Evolutionary conservation across 1,140 invertebrate genomes (phyloP).

Genomic region (Drosophila simulans): DNA sequence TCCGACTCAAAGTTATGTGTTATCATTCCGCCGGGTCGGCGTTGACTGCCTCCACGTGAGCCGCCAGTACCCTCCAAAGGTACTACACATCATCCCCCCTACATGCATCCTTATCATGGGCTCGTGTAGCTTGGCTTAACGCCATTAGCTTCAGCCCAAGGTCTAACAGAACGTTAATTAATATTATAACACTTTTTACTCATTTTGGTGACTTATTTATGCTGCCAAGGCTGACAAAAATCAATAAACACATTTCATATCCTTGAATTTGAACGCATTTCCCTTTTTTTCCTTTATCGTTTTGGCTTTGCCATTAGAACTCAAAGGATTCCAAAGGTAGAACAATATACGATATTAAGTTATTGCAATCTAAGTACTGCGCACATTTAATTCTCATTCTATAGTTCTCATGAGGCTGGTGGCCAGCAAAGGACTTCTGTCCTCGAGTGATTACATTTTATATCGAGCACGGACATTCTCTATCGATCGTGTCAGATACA

Average conservation of each 20-base stretch:
- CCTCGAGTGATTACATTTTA: background rate
- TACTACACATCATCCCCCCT: too few species aligned
- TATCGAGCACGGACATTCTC: constrained; percentile 3
- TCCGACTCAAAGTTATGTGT: constrained; percentile 30
- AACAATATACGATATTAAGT: too few species aligned
- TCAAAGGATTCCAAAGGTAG: background rate
- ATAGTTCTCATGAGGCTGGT: too few species aligned
- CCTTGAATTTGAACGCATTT: too few species aligned
- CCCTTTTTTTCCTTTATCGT: too few species aligned
- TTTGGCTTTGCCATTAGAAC: background rate
- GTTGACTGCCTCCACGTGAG: background rate
- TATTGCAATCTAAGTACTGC: too few species aligned
- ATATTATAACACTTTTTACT: background rate
- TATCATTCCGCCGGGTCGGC: constrained; percentile 9
- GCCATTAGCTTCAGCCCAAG: background rate
- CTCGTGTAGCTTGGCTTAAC: background rate
- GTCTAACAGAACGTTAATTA: background rate
- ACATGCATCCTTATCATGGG: background rate
- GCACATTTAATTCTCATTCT: too few species aligned
- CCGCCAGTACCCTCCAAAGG: too few species aligned
- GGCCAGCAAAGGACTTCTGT: too few species aligned
- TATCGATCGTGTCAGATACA: background rate
- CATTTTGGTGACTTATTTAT: background rate
- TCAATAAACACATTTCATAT: background rate
- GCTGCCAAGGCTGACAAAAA: background rate